Base-by-base conservation (phyloP, 2,888 invertebrate genomes). In the Molorchus minor region DNA sequence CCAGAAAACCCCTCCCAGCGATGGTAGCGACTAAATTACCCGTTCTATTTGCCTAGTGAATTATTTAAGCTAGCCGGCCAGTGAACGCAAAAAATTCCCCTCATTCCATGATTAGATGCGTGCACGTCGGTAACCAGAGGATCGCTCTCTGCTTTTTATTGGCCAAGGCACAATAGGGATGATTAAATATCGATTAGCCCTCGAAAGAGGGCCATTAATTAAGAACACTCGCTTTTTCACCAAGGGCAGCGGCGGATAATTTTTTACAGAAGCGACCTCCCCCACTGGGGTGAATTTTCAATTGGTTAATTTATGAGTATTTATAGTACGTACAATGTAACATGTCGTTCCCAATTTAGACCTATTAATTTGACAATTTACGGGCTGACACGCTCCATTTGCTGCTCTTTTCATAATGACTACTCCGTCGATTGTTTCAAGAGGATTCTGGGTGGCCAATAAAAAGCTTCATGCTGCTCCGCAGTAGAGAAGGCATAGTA, bases 351-450 rank as follows among this genome's bases (percentile, higher is more conserved):
- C 57, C 45, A 61, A 62, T 59, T 59, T 58, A 36, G 40, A 47
- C 56, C 61, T 56, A 64, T 65, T 67, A 67, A 68, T 70, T 65
- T 65, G 66, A 60, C 67, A 60, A 70, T 70, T 70, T 70, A 68
- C 57, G 56, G n/a, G 29, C 62, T 47, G 52, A 46, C 46, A 35
- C 19, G 25, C 47, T 46, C 52, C 56, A 51, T 38, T 51, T 36
- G 38, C 17, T 51, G 40, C 44, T 40, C 41, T 56, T 56, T 41
- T 20, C 40, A 19, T 56, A 45, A 29, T 49, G 13, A 41, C 17
- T n/a, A n/a, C n/a, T 12, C 17, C 52, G 30, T 30, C 52, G 41
- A 52, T 52, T 52, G 52, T 52, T 40, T 52, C 52, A 41, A 41
- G 41, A 29, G 52, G 15, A 40, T 29, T 17, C 52, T 41, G 52